Evolutionary conservation across 2,888 invertebrate species (phyloP).

Genomic region (Amitus sp.): DNA sequence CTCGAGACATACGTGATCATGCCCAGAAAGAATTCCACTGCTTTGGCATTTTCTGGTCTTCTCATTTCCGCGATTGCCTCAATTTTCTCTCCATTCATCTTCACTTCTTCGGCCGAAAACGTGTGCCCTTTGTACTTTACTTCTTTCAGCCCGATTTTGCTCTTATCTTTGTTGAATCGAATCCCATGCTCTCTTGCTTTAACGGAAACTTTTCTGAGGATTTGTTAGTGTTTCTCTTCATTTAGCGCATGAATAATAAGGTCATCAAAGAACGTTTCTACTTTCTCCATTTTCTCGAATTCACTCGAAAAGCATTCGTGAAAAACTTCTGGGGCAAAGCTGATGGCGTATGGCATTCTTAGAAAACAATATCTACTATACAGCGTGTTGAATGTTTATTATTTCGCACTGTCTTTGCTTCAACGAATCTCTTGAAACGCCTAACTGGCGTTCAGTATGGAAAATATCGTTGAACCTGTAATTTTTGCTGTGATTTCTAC

Average conservation of each 20-base stretch:
- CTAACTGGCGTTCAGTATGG: constrained; percentile 40
- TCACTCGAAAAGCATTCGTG: constrained; percentile 37
- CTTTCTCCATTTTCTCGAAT: constrained; percentile 40
- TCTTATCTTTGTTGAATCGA: neutral
- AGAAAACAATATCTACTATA: constrained; percentile 47
- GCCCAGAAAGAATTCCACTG: neutral
- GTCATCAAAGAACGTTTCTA: constrained; percentile 31
- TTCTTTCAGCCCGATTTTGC: constrained; percentile 1
- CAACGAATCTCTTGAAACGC: constrained; percentile 44
- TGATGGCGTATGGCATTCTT: constrained; percentile 47
- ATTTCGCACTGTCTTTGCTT: constrained; percentile 19
- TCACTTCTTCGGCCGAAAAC: neutral
- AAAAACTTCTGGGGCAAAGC: constrained; percentile 47
- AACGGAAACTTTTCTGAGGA: constrained; percentile 10
- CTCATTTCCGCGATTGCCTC: constrained; percentile 8
- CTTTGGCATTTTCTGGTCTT: neutral
- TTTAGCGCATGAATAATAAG: neutral
- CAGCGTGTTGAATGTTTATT: constrained; percentile 44
- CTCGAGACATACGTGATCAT: constrained; percentile 33
- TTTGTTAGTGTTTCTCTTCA: neutral
- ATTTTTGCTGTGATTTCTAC: too few relatives aligned
- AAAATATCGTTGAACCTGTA: constrained; percentile 40
- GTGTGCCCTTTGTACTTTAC: constrained; percentile 5
- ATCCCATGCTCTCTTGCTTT: neutral
- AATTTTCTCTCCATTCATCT: constrained; percentile 8